Evolutionary conservation across 2,888 invertebrate genomes (phyloP), one percentile per base, ranked within the genome.

Genomic region (Sinopyrophorus schimmeli): DNA sequence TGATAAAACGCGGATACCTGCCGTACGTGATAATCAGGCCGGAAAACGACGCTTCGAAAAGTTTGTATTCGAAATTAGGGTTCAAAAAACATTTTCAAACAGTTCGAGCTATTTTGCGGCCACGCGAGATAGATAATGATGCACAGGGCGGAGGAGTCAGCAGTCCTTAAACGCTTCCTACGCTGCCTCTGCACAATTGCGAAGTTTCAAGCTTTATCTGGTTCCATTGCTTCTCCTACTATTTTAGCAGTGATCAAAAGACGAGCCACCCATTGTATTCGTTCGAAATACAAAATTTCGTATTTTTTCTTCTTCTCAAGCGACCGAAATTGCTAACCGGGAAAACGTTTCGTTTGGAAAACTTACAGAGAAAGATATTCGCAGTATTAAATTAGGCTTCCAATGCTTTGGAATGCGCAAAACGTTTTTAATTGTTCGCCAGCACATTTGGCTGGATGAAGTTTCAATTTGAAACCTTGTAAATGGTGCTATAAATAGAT

Each of bases 21-120:
- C 90, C 91, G 47, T 91, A 89, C 74, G 91, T 91, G 58, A 89
- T 91, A 64, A 91, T 91, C 76, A 80, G 85, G 71, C 90, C 90
- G 53, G 89, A 90, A 74, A 91, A 91, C 73, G 88, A 89, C 73
- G 90, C 91, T 55, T 90, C 90, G 58, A 85, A 87, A 67, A 86
- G 85, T 64, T 80, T 91, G 43, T 91, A 91, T 75, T 83, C 80
- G 61, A 91, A 91, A 72, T 79, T 91, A 65, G 89, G 90, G 66
- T 91, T 90, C 76, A 80, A 81, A 69, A 87, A 83, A 72, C 81
- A 84, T 63, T 91, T 86, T 73, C 83, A 87, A 74, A 89, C 87
- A 62, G 87, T 88, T 58, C 82, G 90, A 62, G 89, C 89, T 69
- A 85, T 87, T 58, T 80, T 90, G 71, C 82, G 81, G 69, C 85